Conservation (phyloP, 1,140 invertebrate species). For the Zaprionus nigranus region DNA sequence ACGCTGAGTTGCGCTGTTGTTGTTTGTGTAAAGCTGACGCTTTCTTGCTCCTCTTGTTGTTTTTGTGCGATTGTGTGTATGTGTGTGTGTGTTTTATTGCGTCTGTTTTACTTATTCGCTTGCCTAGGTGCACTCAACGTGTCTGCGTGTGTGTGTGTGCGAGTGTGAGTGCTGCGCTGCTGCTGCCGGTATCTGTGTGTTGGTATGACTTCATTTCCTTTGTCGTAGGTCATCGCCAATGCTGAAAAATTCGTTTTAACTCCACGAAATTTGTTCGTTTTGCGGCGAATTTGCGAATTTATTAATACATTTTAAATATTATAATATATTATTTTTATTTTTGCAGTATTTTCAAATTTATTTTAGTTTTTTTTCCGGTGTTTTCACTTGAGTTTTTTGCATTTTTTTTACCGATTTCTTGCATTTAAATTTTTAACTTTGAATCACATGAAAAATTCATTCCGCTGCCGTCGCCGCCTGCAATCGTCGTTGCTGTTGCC, state of each 20-base stretch:
- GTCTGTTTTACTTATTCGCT: constrained; percentile 55
- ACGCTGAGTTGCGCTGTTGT: constrained; percentile 49
- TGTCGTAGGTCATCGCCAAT: constrained; percentile 84
- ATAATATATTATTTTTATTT: constrained; percentile 8
- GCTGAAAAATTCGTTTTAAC: constrained; percentile 68
- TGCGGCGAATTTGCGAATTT: constrained; percentile 25
- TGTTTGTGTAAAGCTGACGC: constrained; percentile 43
- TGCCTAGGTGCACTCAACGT: constrained; percentile 44
- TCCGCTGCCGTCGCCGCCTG: constrained; percentile 34
- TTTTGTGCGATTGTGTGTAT: constrained; percentile 7
- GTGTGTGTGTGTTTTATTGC: constrained; percentile 11
- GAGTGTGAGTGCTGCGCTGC: constrained; percentile 19
- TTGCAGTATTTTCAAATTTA: not conserved
- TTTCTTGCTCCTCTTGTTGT: constrained; percentile 35
- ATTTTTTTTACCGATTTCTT: constrained; percentile 6
- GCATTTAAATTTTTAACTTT: constrained; percentile 25
- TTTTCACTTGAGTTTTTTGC: constrained; percentile 23
- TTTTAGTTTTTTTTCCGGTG: constrained; percentile 7
- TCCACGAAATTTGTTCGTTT: constrained; percentile 36
- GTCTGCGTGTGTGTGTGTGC: constrained; percentile 21
- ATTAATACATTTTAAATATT: not conserved
- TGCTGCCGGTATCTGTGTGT: constrained; percentile 48
- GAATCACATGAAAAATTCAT: constrained; percentile 30
- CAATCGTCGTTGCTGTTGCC: constrained; percentile 34
- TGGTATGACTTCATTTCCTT: constrained; percentile 84